A percentile compares a stretch with the other conserved stretches of the same genome.
Evolutionary conservation across 2,888 invertebrate species (phyloP).

Genomic region (Plagodis pulveraria): DNA sequence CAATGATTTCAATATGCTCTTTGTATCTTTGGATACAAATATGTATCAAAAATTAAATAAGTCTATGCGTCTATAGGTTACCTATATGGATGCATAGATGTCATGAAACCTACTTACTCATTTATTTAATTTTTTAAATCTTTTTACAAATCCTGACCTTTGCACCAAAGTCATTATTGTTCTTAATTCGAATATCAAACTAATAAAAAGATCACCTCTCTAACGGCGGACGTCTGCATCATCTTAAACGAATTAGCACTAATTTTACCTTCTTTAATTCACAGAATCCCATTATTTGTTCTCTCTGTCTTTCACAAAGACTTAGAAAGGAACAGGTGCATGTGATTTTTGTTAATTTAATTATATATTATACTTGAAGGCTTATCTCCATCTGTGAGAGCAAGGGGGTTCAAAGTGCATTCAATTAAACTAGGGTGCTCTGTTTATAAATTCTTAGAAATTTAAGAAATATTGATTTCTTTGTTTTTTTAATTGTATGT

Average conservation of each 20-base stretch:
- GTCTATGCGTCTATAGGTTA: no score
- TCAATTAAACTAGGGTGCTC: constrained; percentile 49
- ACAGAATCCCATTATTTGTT: constrained; percentile 31
- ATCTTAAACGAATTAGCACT: constrained; percentile 34
- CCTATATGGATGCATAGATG: no score
- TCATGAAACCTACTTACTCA: no score
- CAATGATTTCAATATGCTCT: no score
- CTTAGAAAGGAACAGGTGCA: constrained; percentile 58
- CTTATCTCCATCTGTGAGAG: constrained; percentile 57
- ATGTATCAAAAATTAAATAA: no score
- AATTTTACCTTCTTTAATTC: constrained; percentile 30
- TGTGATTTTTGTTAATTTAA: constrained; percentile 67
- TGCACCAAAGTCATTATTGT: constrained; percentile 8
- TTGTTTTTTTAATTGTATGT: no score
- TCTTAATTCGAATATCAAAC: constrained; percentile 17
- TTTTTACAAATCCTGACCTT: constrained; percentile 15
- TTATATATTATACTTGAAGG: constrained; percentile 62
- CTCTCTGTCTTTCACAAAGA: constrained; percentile 44
- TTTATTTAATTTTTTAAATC: background rate
- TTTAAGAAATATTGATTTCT: no score
- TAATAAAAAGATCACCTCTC: constrained; percentile 34
- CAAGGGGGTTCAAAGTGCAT: constrained; percentile 39
- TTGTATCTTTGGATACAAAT: no score
- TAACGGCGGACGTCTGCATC: constrained; percentile 29
- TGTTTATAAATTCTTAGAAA: constrained; percentile 8